Percentiles rank a stretch among this genome's conserved stretches.
Conservation (phyloP, 2,797 vertebrate genomes). For the Phylloscopus collybita region DNA sequence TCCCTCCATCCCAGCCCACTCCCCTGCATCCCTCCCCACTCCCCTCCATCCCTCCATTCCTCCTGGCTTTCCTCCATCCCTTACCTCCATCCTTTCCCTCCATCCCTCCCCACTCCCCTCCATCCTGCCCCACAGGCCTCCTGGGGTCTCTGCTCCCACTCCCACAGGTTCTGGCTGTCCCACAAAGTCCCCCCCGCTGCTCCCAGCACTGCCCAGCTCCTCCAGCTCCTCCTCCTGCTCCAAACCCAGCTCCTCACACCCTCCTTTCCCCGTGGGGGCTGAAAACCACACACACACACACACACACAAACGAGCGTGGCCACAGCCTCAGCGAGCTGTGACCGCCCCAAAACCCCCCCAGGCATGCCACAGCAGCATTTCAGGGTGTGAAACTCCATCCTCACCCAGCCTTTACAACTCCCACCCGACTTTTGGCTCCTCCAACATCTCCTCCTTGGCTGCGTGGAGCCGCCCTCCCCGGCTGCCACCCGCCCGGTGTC, state of each 20-base stretch:
- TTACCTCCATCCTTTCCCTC: no score
- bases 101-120: no score
- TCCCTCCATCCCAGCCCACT: not conserved
- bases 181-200: no score
- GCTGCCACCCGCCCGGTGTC: not conserved
- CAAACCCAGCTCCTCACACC: no score
- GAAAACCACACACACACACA: not conserved
- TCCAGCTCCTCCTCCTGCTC: not conserved
- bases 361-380: not conserved
- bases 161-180: no score
- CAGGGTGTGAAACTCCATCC: fast-evolving
- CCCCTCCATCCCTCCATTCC: no score
- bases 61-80: no score
- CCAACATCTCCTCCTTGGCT: fast-evolving
- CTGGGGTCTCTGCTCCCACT: not conserved
- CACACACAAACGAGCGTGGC: no score
- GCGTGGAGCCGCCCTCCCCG: fast-evolving
- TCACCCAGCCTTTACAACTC: not conserved
- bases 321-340: not conserved
- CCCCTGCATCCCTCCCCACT: not conserved
- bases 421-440: not conserved
- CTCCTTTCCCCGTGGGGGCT: not conserved
- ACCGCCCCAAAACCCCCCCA: not conserved
- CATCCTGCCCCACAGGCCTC: no score
- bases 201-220: not conserved